phyloP scores from a whole-genome alignment of 2,888 invertebrate species.

The Willowsia nigromaculata region DNA sequence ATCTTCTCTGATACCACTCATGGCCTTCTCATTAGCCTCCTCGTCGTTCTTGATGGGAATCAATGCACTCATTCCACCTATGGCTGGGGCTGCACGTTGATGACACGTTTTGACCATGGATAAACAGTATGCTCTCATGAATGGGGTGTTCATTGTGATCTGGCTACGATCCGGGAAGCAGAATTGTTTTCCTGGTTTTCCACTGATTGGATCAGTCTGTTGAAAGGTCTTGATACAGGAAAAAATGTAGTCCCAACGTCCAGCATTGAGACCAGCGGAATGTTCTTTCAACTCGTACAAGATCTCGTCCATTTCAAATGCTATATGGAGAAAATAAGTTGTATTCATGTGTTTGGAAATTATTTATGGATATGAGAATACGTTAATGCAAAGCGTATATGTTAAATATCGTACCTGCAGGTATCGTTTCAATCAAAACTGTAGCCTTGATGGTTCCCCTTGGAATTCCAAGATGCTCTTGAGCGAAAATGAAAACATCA shows the following conservation, averaged over 20 bases:
- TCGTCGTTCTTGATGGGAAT: constrained; percentile 74
- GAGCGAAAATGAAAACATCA: constrained; percentile 72
- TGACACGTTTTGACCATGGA: constrained; percentile 74
- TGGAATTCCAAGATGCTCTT: constrained; percentile 69
- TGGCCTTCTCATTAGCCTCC: constrained; percentile 72
- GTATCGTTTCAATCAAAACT: constrained; percentile 73
- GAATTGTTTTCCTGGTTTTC: constrained; percentile 53
- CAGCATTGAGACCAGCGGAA: constrained; percentile 74
- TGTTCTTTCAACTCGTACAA: constrained; percentile 73
- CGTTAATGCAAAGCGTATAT: not conserved
- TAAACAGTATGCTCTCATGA: constrained; percentile 75
- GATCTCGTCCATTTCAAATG: constrained; percentile 76
- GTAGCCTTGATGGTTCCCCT: constrained; percentile 72
- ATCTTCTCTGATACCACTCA: constrained; percentile 70
- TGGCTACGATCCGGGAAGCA: constrained; percentile 63
- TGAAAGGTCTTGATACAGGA: constrained; percentile 75
- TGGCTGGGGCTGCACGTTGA: constrained; percentile 69
- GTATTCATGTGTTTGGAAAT: no score
- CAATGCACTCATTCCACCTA: constrained; percentile 75
- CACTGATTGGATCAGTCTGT: constrained; percentile 47
- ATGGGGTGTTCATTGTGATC: constrained; percentile 73
- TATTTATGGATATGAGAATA: no score
- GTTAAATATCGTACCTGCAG: constrained; percentile 53
- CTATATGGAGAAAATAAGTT: constrained; percentile 6
- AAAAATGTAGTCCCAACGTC: constrained; percentile 75